A percentile compares a stretch with the other conserved stretches of the same genome.
These are phyloP conservation scores for Trissoscelio sp. DNA, from an alignment of 2,888 invertebrate species.

Conservation along the genomic window DNA sequence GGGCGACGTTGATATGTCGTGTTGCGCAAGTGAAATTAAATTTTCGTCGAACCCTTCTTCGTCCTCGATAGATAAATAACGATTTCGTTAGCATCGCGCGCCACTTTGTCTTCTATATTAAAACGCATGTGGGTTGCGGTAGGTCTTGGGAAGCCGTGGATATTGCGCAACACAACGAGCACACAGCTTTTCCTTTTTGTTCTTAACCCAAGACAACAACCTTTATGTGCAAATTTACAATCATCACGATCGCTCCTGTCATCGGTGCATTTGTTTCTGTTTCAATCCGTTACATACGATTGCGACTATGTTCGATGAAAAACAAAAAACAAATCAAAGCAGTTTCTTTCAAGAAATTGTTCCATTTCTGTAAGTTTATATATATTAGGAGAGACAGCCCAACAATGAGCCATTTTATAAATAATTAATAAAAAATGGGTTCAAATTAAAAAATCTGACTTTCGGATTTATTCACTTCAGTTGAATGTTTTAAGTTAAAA, in stretches of 20 bases:
- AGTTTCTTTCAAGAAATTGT: no score
- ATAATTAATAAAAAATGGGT: no score
- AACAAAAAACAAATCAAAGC: no score
- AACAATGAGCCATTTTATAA: no score
- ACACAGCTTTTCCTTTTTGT: conserved; percentile 64
- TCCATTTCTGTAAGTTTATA: no score
- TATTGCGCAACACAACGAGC: conserved; percentile 50
- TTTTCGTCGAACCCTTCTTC: conserved; percentile 46
- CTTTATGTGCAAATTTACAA: conserved; percentile 42
- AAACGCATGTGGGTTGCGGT: conserved; percentile 72
- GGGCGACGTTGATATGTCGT: conserved; percentile 44
- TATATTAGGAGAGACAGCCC: no score
- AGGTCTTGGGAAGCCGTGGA: conserved; percentile 67
- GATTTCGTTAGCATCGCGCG: conserved; percentile 47
- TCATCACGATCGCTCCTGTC: conserved; percentile 28
- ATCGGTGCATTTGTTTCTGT: conserved; percentile 5
- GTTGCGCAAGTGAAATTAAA: conserved; percentile 52
- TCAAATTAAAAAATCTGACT: no score
- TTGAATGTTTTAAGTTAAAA: no score
- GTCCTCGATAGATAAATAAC: conserved; percentile 54
- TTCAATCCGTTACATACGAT: background rate
- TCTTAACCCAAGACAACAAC: conserved; percentile 36
- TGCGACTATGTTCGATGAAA: no score
- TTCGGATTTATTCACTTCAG: no score
- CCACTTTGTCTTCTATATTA: conserved; percentile 54